Evolutionary conservation across 1,140 invertebrate genomes (phyloP).

Genomic region (Papilio dardanus): DNA sequence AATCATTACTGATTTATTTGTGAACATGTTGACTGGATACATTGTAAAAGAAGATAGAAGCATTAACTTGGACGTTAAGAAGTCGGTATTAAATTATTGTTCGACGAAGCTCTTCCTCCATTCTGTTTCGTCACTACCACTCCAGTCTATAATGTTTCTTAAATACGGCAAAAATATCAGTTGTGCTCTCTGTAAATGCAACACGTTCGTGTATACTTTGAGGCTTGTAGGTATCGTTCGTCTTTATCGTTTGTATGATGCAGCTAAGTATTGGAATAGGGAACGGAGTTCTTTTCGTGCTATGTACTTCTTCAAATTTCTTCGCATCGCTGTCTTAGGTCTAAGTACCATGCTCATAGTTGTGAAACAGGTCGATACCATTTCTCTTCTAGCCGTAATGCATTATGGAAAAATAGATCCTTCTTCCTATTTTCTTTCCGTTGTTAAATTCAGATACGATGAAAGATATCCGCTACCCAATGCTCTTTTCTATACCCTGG

Average conservation of each 20-base stretch:
- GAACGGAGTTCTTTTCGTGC: conserved; percentile 33
- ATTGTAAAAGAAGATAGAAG: conserved; percentile 41
- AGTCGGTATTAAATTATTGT: conserved; percentile 45
- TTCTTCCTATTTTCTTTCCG: conserved; percentile 36
- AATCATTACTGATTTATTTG: conserved; percentile 47
- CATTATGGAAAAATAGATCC: conserved; percentile 24
- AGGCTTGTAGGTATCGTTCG: conserved; percentile 46
- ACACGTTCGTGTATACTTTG: conserved; percentile 47
- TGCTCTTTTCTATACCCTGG: conserved; percentile 38
- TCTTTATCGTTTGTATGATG: conserved; percentile 45
- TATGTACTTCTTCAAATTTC: conserved; percentile 43
- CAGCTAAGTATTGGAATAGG: conserved; percentile 42
- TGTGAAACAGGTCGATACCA: conserved; percentile 40
- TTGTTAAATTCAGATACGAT: conserved; percentile 41
- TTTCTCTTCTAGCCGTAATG: conserved; percentile 42
- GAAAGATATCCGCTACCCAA: background rate
- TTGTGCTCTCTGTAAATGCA: conserved; percentile 47
- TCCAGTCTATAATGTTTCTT: conserved; percentile 49
- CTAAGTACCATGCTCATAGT: conserved; percentile 44
- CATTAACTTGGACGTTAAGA: conserved; percentile 45
- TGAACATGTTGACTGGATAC: conserved; percentile 53
- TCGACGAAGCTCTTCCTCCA: conserved; percentile 53
- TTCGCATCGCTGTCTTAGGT: conserved; percentile 46
- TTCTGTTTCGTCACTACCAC: conserved; percentile 46
- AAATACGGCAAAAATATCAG: conserved; percentile 46